Evolutionary conservation across 2,113 vertebrate genomes (phyloP).

Genomic region (Leucosticte australis): DNA sequence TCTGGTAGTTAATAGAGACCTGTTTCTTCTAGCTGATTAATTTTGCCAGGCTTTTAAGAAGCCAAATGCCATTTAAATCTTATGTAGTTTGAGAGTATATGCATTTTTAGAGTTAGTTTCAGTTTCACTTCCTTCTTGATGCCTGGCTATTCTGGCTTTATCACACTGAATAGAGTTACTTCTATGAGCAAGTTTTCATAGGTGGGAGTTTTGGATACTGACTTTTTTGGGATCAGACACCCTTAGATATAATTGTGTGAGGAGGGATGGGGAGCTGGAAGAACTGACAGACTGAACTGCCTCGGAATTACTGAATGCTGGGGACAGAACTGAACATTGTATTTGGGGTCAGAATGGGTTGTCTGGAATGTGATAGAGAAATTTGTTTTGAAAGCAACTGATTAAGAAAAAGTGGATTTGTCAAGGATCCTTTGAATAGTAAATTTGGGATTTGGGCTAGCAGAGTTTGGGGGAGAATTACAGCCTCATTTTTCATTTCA

Average conservation of each 20-base stretch:
- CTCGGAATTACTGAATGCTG: neutral
- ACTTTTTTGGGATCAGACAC: neutral
- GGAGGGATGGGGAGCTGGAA: neutral
- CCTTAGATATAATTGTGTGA: neutral
- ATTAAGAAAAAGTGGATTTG: neutral
- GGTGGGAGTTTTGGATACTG: neutral
- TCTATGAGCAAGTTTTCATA: neutral
- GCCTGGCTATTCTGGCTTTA: neutral
- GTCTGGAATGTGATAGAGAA: neutral
- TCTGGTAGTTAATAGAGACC: constrained; percentile 33
- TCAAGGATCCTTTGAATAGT: neutral
- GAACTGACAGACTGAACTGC: neutral
- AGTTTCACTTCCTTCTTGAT: neutral
- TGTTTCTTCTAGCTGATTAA: constrained; percentile 35
- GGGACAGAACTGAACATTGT: neutral
- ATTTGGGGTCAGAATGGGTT: neutral
- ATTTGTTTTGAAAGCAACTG: neutral
- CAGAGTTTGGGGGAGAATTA: neutral
- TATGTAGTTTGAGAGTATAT: neutral
- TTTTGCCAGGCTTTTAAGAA: constrained; percentile 16
- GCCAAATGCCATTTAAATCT: neutral
- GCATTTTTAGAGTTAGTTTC: neutral
- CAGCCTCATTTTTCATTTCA: neutral
- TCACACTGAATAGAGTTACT: neutral
- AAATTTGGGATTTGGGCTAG: neutral